Evolutionary conservation across 2,888 invertebrate species (phyloP).

Genomic region (Meteorus cinctellus): DNA sequence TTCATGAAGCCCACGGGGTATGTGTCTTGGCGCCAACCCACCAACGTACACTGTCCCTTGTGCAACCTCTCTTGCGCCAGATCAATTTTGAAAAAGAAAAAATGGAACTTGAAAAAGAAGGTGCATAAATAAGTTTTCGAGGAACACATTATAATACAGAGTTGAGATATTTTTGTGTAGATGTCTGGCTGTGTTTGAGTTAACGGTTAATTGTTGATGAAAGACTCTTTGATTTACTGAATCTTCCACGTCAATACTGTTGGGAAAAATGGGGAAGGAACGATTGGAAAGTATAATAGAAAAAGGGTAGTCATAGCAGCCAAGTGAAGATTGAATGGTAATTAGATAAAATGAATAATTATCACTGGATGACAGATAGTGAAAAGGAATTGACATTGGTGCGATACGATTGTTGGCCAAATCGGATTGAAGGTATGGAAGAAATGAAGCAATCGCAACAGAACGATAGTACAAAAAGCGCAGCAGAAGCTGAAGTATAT

Average conservation of each 20-base stretch:
- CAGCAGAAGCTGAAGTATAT: constrained; percentile 55
- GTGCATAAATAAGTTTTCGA: too few relatives aligned
- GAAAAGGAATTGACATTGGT: constrained; percentile 22
- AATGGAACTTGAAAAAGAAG: background rate
- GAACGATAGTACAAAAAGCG: constrained; percentile 60
- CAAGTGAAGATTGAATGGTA: constrained; percentile 56
- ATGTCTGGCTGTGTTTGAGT: too few relatives aligned
- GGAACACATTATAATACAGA: too few relatives aligned
- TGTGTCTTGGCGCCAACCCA: constrained; percentile 54
- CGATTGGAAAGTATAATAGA: background rate
- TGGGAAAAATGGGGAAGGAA: background rate
- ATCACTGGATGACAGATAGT: constrained; percentile 54
- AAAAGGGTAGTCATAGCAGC: constrained; percentile 8
- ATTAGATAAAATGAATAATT: constrained; percentile 64
- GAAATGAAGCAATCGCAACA: constrained; percentile 50
- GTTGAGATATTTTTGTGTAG: too few relatives aligned
- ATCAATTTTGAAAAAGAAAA: constrained; percentile 15
- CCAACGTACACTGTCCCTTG: constrained; percentile 1
- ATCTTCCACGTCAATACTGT: too few relatives aligned
- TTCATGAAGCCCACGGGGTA: constrained; percentile 68
- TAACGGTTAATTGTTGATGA: too few relatives aligned
- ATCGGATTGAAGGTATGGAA: background rate
- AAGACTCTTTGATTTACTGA: too few relatives aligned
- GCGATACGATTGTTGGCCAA: constrained; percentile 10
- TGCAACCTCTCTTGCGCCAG: background rate